A percentile compares a stretch with the other conserved stretches of the same genome.
Conservation (phyloP, 2,888 invertebrate genomes). For the Tetragonula carbonaria region DNA sequence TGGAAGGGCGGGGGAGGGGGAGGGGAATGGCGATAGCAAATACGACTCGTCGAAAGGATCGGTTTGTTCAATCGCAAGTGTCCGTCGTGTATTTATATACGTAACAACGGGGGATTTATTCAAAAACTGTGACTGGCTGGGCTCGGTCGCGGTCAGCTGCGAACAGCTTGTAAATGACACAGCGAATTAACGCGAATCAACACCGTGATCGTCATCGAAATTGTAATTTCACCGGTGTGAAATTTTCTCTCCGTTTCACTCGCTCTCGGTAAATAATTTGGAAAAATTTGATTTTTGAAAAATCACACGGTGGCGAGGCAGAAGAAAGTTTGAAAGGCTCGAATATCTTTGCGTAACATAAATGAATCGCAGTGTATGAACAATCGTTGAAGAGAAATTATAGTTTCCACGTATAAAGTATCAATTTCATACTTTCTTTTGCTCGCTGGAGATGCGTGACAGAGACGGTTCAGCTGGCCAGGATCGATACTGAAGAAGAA, state of each 20-base stretch:
- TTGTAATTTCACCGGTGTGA: too few relatives aligned
- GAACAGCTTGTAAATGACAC: conserved; percentile 14
- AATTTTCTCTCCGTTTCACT: too few relatives aligned
- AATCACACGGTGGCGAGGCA: too few relatives aligned
- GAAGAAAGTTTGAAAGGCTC: too few relatives aligned
- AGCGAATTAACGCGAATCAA: conserved; percentile 7
- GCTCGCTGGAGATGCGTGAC: neutral
- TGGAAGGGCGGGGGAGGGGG: neutral
- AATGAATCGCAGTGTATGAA: too few relatives aligned
- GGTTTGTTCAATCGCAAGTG: neutral
- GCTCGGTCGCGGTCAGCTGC: neutral
- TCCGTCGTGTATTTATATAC: conserved; percentile 12
- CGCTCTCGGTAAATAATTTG: too few relatives aligned
- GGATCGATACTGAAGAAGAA: neutral
- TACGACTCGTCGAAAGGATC: conserved; percentile 6
- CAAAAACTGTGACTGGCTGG: conserved; percentile 1
- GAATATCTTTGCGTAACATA: too few relatives aligned
- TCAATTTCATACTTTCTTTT: too few relatives aligned
- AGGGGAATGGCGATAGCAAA: neutral
- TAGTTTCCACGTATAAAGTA: too few relatives aligned
- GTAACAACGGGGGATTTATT: conserved; percentile 5
- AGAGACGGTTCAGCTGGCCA: neutral
- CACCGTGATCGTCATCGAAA: too few relatives aligned
- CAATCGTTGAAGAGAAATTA: too few relatives aligned
- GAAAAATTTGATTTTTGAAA: too few relatives aligned